Conservation (phyloP, 2,888 invertebrate genomes). For the Epistrophe eligans region DNA sequence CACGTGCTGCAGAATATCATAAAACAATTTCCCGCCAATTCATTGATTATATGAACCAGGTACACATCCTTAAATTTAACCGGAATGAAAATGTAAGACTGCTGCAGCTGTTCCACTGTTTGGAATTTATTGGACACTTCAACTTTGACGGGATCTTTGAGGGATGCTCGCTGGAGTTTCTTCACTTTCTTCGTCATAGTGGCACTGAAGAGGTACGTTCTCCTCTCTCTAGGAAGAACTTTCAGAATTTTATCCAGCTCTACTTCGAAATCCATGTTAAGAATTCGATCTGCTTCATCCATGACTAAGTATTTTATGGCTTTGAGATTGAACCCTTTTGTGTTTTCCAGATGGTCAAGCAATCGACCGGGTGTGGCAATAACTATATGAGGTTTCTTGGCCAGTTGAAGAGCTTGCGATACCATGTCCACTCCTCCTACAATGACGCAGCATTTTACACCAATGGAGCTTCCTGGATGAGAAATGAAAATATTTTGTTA, state of each 20-base stretch:
- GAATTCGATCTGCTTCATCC: slow-evolving; percentile 99
- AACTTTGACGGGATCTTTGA: slow-evolving; percentile 97
- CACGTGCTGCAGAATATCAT: slow-evolving; percentile 99
- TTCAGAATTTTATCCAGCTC: slow-evolving; percentile 98
- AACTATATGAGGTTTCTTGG: slow-evolving; percentile 98
- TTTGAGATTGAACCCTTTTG: slow-evolving; percentile 97
- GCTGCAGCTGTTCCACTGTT: slow-evolving; percentile 98
- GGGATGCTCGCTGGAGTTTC: slow-evolving; percentile 97
- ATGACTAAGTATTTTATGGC: slow-evolving; percentile 96
- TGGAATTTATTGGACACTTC: slow-evolving; percentile 98
- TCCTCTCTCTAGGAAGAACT: slow-evolving; percentile 93
- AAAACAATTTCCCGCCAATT: slow-evolving; percentile 96
- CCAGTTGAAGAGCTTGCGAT: slow-evolving; percentile 94
- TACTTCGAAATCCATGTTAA: slow-evolving; percentile 99
- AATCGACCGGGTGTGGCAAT: slow-evolving; percentile 98
- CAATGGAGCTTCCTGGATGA: slow-evolving; percentile 91
- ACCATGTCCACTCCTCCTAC: slow-evolving; percentile 99
- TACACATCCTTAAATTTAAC: slow-evolving; percentile 99
- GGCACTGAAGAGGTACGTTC: slow-evolving; percentile 97
- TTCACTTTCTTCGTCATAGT: slow-evolving; percentile 99
- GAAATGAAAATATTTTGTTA: not conserved
- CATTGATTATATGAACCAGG: slow-evolving; percentile 96
- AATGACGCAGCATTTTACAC: slow-evolving; percentile 97
- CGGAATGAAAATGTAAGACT: slow-evolving; percentile 97
- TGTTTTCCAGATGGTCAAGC: slow-evolving; percentile 98